Evolutionary conservation across 1,140 invertebrate species (phyloP).

Genomic region (Drosophila sp.): DNA sequence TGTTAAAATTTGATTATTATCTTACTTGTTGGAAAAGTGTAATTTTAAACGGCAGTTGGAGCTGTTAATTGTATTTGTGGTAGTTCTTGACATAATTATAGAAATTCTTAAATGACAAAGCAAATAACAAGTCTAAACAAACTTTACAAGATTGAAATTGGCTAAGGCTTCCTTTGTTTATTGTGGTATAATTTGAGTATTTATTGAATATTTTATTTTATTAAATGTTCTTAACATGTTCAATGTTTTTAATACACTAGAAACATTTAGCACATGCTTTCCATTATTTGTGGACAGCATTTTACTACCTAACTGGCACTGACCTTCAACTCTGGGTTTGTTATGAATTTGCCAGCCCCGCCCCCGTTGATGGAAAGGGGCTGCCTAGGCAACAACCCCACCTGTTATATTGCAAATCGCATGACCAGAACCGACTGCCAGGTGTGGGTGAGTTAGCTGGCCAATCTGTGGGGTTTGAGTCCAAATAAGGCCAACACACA

Average conservation of each 20-base stretch:
- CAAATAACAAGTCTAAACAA: too few species aligned
- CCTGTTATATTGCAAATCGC: slow-evolving; percentile 39
- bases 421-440: slow-evolving; percentile 36
- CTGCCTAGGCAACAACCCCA: slow-evolving; percentile 51
- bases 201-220: not conserved
- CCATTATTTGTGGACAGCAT: not conserved
- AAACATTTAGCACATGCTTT: not conserved
- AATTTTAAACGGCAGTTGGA: not conserved
- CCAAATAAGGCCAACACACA: slow-evolving; percentile 64
- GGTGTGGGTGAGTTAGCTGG: not conserved
- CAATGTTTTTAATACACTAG: not conserved
- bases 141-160: too few species aligned
- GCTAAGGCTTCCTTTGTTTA: too few species aligned
- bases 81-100: too few species aligned
- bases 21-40: not conserved
- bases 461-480: slow-evolving; percentile 35
- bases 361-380: slow-evolving; percentile 4
- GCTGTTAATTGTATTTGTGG: not conserved
- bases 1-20: not conserved
- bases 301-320: slow-evolving; percentile 34
- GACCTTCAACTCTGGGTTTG: slow-evolving; percentile 59
- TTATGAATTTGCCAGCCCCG: slow-evolving; percentile 63
- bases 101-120: too few species aligned
- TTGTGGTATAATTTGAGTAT: too few species aligned
- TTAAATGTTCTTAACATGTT: too few species aligned